phyloP scores from a whole-genome alignment of 2,888 invertebrate genomes.

The Meghimatium bilineatum region DNA sequence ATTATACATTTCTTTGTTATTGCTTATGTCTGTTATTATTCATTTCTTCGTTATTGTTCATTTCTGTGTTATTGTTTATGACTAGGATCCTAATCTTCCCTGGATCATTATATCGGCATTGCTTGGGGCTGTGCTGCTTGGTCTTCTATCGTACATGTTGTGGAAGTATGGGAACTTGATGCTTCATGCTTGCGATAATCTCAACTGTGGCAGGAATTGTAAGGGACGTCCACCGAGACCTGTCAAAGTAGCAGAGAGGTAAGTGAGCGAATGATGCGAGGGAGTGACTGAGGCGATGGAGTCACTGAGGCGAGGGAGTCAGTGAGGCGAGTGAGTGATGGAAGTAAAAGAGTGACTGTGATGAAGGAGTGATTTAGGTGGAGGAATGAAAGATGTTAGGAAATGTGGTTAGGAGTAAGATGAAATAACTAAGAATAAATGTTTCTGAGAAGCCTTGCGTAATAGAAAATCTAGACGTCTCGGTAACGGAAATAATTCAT shows the following conservation, averaged over 20 bases:
- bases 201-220: constrained; percentile 25
- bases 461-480: too few relatives aligned
- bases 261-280: neutral
- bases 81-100: constrained; percentile 28
- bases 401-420: neutral
- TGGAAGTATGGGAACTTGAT: constrained; percentile 41
- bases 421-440: too few relatives aligned
- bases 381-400: neutral
- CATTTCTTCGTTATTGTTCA: too few relatives aligned
- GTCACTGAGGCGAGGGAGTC: neutral
- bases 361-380: neutral
- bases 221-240: neutral
- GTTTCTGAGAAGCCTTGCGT: too few relatives aligned
- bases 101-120: constrained; percentile 46
- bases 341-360: neutral
- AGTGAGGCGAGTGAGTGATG: neutral
- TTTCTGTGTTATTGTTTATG: too few relatives aligned
- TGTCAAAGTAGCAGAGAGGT: neutral
- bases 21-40: too few relatives aligned
- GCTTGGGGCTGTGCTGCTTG: constrained; percentile 32
- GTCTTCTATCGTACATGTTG: constrained; percentile 36
- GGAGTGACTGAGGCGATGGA: neutral
- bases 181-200: neutral
- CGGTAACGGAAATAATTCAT: too few relatives aligned
- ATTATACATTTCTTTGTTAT: too few relatives aligned